These are phyloP conservation scores for Apis mellifera DNA, from an alignment of 1,140 invertebrate species.

Conservation along the genomic window Amel_HAv3.1 CM009938.2:5330001-5330500, in stretches of 20 bases:
- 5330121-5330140: too few species aligned
- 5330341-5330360: background rate
- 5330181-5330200: background rate
- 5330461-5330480: background rate
- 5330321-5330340: background rate
- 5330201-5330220: too few species aligned
- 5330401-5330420: background rate
- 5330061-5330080: background rate
- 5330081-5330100: background rate
- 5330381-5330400: background rate
- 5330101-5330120: background rate
- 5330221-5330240: background rate
- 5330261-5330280: background rate
- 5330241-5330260: constrained; percentile 26
- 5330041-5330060: background rate
- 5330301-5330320: constrained; percentile 9
- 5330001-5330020: too few species aligned
- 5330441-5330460: background rate
- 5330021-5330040: background rate
- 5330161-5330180: too few species aligned
- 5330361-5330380: background rate
- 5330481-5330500: background rate
- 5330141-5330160: too few species aligned
- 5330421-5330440: background rate
- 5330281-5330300: background rate